Evolutionary conservation across 2,888 invertebrate species (phyloP).

Genomic region (Anoplius nigerrimus): DNA sequence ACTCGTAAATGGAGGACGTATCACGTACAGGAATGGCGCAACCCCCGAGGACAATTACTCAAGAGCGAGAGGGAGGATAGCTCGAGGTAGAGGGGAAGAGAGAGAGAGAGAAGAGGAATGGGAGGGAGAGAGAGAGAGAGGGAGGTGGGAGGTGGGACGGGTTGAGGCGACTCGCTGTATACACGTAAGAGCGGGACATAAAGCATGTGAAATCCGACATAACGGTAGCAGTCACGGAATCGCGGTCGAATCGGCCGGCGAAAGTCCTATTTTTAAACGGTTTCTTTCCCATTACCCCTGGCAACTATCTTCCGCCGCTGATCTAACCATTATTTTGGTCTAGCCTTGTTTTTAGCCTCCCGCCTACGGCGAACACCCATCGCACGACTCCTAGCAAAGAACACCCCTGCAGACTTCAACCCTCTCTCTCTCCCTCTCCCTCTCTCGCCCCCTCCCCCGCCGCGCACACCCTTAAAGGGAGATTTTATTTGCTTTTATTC

Average conservation of each 20-base stretch:
- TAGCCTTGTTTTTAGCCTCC: constrained; percentile 68
- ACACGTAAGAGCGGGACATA: constrained; percentile 43
- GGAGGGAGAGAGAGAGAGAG: neutral
- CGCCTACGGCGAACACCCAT: constrained; percentile 23
- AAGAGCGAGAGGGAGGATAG: constrained; percentile 10
- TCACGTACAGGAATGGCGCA: constrained; percentile 27
- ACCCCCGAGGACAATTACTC: constrained; percentile 13
- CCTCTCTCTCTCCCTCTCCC: constrained; percentile 36
- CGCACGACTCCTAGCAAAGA: constrained; percentile 13
- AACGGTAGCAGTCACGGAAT: constrained; percentile 71
- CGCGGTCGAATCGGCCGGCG: constrained; percentile 55
- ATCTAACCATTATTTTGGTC: constrained; percentile 72
- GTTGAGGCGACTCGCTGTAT: constrained; percentile 20
- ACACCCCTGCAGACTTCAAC: constrained; percentile 32
- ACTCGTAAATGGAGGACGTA: constrained; percentile 31
- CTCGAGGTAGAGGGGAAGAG: neutral
- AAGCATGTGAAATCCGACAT: constrained; percentile 55
- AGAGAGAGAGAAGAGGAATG: neutral
- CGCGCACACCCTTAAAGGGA: constrained; percentile 19
- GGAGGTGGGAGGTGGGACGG: neutral
- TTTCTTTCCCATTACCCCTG: constrained; percentile 69
- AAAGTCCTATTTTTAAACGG: constrained; percentile 71
- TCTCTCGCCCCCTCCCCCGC: constrained; percentile 16
- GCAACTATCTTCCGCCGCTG: constrained; percentile 69
- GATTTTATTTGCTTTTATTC: constrained; percentile 72